Base-by-base conservation (phyloP, 2,888 invertebrate genomes). In the Melinaea marsaeus region DNA sequence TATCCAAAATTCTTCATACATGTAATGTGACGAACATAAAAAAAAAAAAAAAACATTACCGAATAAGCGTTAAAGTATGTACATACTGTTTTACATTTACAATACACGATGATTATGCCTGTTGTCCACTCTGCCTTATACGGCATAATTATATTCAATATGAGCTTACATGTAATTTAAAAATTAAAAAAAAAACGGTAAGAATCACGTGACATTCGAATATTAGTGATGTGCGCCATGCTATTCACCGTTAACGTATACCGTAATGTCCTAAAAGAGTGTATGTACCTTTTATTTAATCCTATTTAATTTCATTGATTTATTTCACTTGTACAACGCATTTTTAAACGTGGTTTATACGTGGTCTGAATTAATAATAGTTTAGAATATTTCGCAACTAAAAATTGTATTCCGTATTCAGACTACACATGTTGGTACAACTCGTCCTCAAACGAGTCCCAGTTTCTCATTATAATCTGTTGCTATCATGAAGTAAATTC, bases 361-460 rank as follows among this genome's bases (percentile, higher is more conserved):
- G 85, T 85, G 86, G 75, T 71, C 61, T 71, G 85, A 86, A 88
- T 86, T 72, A 77, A 75, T 71, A 69, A 62, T 60, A 68, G 69
- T 72, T 74, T 69, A 71, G 69, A 75, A 76, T 76, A 79, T 83
- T 83, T 74, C 69, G 69, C 72, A 67, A 68, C 64, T 63, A 54
- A 58, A 54, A 58, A 63, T 71, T 42, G 51, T 73, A 81, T 83
- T 86, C 85, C 80, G 83, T 84, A 83, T 84, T 83, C 81, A 76
- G 71, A 68, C 58, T 55, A 75, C 81, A 82, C 76, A 81, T 78
- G 82, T 72, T 71, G 75, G 76, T 90, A 88, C 88, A 86, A 81
- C 89, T 88, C 79, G 89, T 82, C 90, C 90, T 73, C 69, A 74
- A 75, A 76, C 78, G 80, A 85, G 86, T 85, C 86, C 88, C 81